Evolutionary conservation across 1,140 invertebrate genomes (phyloP).

Genomic region (Calliphora vicina): DNA sequence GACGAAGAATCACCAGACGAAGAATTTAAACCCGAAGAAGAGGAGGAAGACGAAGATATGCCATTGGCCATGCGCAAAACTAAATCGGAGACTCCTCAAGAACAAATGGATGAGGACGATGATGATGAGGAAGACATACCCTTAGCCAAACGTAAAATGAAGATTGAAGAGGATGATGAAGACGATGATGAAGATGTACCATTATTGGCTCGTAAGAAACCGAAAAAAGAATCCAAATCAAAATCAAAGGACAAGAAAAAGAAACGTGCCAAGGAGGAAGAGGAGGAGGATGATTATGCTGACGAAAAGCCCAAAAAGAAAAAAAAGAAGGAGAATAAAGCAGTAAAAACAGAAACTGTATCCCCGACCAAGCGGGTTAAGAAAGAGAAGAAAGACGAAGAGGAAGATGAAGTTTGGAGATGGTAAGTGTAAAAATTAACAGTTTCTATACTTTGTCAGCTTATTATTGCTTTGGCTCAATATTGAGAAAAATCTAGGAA

Average conservation of each 20-base stretch:
- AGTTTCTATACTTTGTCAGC: no score
- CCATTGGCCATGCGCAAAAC: constrained; percentile 61
- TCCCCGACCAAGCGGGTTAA: constrained; percentile 68
- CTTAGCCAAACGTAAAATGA: constrained; percentile 68
- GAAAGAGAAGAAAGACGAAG: constrained; percentile 81
- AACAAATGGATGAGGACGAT: constrained; percentile 54
- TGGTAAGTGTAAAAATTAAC: constrained; percentile 80
- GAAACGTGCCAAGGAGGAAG: constrained; percentile 69
- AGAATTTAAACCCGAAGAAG: constrained; percentile 57
- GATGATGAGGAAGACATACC: constrained; percentile 81
- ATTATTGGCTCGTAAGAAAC: constrained; percentile 68
- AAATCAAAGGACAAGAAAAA: constrained; percentile 69
- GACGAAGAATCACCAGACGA: constrained; percentile 62
- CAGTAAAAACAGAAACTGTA: constrained; percentile 50
- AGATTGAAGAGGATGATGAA: constrained; percentile 41
- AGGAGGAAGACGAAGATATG: constrained; percentile 68
- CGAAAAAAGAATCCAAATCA: constrained; percentile 70
- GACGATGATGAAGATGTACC: constrained; percentile 73
- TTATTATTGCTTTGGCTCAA: no score
- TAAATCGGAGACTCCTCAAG: constrained; percentile 57
- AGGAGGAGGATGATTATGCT: constrained; percentile 68
- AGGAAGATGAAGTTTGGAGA: constrained; percentile 90
- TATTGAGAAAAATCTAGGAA: no score
- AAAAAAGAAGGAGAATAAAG: constrained; percentile 57
- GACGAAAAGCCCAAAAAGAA: constrained; percentile 69